Base-by-base conservation (phyloP, 2,797 vertebrate genomes). In the Artibeus jamaicensis region DNA sequence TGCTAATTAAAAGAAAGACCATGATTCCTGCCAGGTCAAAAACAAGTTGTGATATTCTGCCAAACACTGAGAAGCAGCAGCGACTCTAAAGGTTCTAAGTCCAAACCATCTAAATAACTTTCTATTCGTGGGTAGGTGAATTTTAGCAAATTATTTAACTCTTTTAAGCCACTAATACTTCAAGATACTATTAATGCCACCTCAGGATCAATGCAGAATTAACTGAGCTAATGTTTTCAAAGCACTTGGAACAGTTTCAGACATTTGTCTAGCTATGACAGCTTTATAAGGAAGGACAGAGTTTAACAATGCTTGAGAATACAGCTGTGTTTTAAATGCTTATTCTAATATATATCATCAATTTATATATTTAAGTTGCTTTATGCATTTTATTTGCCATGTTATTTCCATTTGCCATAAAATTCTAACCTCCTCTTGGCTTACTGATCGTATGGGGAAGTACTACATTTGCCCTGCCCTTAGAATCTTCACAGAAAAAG, bases 1-100 rank as follows among this genome's bases (percentile, higher is more conserved):
- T 95, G 91, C 86, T 96, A 97, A 96, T 96, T 96, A 97, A 96
- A 95, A 97, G 39, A 29, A 94, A 84, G 92, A 32, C 48, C 87
- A 29, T 91, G 90, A 95, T 91, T 96, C 67, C 76, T 97, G 90
- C 76, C 86, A 96, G 86, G 88, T 95, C 96, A 94, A 81, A 97
- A 90, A 84, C 88, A 89, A 93, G 59, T 89, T 94, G 85, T 81
- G 78, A 95, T 95, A 81, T 39, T 93, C 46, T 55, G 59, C 50
- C 70, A 84, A 68, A 48, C 53, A 92, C 79, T 74, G 85, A 92
- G 70, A 97, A 85, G 24, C 24, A 65, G 62, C 22, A 46, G 11
- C 2, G 6, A 79, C 76, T 93, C 83, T 93, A 18, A 57, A 95
- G 92, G 26, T 90, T 96, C 46, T 37, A 84, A 84, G 70, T 65